Base-by-base conservation (phyloP, 2,113 vertebrate species). In the Orientallactaga bullata region DNA sequence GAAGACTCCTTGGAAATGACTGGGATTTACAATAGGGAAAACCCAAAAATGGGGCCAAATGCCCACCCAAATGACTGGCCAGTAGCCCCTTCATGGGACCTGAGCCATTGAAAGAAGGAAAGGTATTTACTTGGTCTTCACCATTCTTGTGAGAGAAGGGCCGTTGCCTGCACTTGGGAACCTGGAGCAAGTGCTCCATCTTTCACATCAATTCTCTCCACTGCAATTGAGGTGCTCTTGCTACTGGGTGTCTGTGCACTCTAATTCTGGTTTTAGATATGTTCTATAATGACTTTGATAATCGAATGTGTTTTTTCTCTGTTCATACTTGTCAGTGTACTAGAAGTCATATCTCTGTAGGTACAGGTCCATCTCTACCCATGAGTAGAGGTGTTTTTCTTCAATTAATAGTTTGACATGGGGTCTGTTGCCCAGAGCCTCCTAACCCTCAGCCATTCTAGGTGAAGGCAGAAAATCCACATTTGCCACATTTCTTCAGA, bases 291-390 rank as follows among this genome's bases (percentile, higher is more conserved):
- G 87, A 95, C 96, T 96, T 95, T 97, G 94, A 96, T 88, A 95
- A 81, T 94, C 97, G 68, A 94, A 94, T 93, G 92, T 97, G 85
- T 97, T 93, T 60, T 97, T 94, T 97, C 82, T 97, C 96, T 97
- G 96, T 98, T 97, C 95, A 95, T 97, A 96, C 26, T 21, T 91
- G 96, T 96, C 86, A 97, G 72, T 95, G 92, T 98, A 97, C 95
- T 91, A 95, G 83, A 97, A 94, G 73, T 97, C 96, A 84, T 93
- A 88, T 96, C 78, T 97, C 79, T 97, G 61, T 97, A 93, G 95
- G 87, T 97, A 94, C 87, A 95, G 89, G 61, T 95, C 51, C 61
- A 87, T 88, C 55, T 95, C 93, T 96, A 60, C 69, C 66, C 55
- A 88, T 7, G 15, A 69, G 69, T 85, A 95, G 82, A 74, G 55